Evolutionary conservation across 1,140 invertebrate species (phyloP), one percentile per base, ranked within the genome.

Genomic region (Argopecten irradians): DNA sequence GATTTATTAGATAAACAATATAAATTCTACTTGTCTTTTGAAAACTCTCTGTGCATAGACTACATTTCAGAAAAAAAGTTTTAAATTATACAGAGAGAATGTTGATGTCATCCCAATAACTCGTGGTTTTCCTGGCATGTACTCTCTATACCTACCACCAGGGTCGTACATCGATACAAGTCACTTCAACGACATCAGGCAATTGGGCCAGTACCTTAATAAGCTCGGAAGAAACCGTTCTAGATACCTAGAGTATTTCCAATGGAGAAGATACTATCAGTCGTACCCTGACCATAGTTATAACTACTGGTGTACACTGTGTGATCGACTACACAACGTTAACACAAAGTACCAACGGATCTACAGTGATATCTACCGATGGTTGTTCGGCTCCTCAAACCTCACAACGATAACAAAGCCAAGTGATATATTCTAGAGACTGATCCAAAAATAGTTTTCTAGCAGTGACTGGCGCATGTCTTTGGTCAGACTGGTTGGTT

Each of bases 41-140:
- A 96, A 96, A 99, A 99, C 95, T 99, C 98, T 0, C 98, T 99
- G 93, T 99, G 98, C 95, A 96, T 97, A 84, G 98, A 99, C 95
- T 99, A 99, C 94, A 98, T 99, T 83, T 99, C 98, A 0, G 98
- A 99, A 94, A 99, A n/a, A 97, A 90, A 71, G 55, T 71, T 85
- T 94, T 99, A n/a, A 98, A 94, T 33, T 88, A 11, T 86, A 87
- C 34, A 82, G 90, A 9, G 82, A 87, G 0, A 82, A 87, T 19
- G 85, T 87, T 28, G 86, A 93, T 34, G 96, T 97, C 0, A 96
- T 98, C 19, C 97, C 97, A 0, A 95, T 98, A 36, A 96, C 97
- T 41, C 96, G 97, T 95, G 97, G 97, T 28, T n/a, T 71, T 0
- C 95, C 96, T 0, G 92, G 92, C 9, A 96, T 96, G 93, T 97